Conservation (phyloP, 2,888 invertebrate species). For the Hofmannophila pseudospretella region DNA sequence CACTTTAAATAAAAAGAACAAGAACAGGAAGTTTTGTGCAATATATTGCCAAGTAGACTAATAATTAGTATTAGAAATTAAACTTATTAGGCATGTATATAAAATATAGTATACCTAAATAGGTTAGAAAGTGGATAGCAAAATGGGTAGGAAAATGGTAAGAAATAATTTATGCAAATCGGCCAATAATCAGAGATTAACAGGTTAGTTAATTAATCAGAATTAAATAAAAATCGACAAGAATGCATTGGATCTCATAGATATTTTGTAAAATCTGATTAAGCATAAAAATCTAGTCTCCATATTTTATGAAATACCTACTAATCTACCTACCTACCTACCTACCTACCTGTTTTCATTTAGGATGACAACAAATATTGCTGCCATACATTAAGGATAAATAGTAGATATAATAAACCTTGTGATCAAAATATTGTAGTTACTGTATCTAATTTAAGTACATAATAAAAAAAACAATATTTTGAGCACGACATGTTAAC, state of each 20-base stretch:
- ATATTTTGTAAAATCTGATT: no score
- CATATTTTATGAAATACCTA: no score
- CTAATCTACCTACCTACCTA: no score
- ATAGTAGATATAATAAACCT: conserved; percentile 26
- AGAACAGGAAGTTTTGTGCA: conserved; percentile 14
- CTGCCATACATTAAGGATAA: conserved; percentile 49
- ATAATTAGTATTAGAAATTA: not conserved
- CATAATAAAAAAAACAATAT: conserved; percentile 39
- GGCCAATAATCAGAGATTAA: no score
- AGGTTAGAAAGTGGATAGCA: no score
- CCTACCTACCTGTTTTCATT: not conserved
- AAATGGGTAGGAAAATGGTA: no score
- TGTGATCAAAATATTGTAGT: conserved; percentile 66
- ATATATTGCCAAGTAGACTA: conserved; percentile 10
- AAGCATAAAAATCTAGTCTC: conserved; percentile 8
- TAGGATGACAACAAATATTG: conserved; percentile 17
- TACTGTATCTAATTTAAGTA: not conserved
- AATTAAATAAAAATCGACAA: no score
- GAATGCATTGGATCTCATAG: no score
- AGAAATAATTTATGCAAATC: no score
- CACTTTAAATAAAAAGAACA: no score
- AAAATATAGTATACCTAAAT: not conserved
- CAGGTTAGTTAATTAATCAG: no score
- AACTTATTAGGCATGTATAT: not conserved
- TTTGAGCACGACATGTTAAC: conserved; percentile 58